Evolutionary conservation across 2,888 invertebrate genomes (phyloP).

Genomic region (Drosophila mercatorum): DNA sequence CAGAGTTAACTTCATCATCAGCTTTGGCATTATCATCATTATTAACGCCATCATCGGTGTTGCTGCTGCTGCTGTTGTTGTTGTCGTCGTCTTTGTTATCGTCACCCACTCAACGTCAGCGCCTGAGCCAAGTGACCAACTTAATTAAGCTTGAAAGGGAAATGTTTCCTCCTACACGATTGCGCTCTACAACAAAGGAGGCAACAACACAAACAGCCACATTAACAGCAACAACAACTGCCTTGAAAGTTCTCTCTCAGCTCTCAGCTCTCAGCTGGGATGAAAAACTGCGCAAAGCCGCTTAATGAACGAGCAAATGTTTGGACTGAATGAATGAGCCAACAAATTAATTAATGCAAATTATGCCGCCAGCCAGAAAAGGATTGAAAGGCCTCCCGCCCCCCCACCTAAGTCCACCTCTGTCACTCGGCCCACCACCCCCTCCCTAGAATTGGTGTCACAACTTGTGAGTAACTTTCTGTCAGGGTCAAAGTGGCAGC

Average conservation of each 20-base stretch:
- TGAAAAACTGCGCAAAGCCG: slow-evolving; percentile 58
- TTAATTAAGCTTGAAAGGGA: slow-evolving; percentile 80
- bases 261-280: slow-evolving; percentile 20
- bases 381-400: slow-evolving; percentile 8
- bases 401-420: slow-evolving; percentile 11
- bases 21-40: slow-evolving; percentile 56
- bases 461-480: slow-evolving; percentile 12
- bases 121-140: slow-evolving; percentile 77
- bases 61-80: slow-evolving; percentile 22
- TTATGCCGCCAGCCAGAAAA: slow-evolving; percentile 44
- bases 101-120: slow-evolving; percentile 75
- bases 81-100: slow-evolving; percentile 46
- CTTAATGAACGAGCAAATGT: slow-evolving; percentile 71
- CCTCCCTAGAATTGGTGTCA: slow-evolving; percentile 7
- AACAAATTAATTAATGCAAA: slow-evolving; percentile 76
- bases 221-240: slow-evolving; percentile 7
- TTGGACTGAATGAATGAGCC: slow-evolving; percentile 62
- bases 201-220: slow-evolving; percentile 15
- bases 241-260: not conserved
- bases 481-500: not conserved
- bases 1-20: slow-evolving; percentile 51
- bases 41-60: slow-evolving; percentile 51
- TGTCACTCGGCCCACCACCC: slow-evolving; percentile 8
- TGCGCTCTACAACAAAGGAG: slow-evolving; percentile 28
- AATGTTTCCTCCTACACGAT: slow-evolving; percentile 74